Conservation (phyloP, 2,888 invertebrate species). For the Germaria angustata region DNA sequence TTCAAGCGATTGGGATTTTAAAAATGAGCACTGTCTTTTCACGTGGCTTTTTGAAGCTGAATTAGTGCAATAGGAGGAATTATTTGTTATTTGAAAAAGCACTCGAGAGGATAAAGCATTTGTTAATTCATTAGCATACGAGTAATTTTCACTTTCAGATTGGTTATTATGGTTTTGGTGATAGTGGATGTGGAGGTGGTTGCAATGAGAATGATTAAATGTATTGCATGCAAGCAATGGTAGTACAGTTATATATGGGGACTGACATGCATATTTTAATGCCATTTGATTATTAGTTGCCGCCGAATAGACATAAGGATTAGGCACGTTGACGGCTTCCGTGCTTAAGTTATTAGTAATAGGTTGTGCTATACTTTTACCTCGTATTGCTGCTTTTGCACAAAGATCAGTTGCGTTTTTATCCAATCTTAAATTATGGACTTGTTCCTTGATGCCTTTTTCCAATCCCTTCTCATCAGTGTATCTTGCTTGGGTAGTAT, state of each 20-base stretch:
- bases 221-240: slow-evolving; percentile 58
- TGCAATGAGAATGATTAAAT: slow-evolving; percentile 36
- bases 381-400: background rate
- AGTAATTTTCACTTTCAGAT: slow-evolving; percentile 38
- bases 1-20: slow-evolving; percentile 68
- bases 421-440: background rate
- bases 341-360: slow-evolving; percentile 31
- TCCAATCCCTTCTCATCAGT: background rate
- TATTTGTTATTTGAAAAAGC: slow-evolving; percentile 49
- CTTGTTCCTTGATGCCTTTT: background rate
- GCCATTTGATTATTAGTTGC: slow-evolving; percentile 29
- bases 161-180: slow-evolving; percentile 15
- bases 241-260: slow-evolving; percentile 37
- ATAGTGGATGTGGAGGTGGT: slow-evolving; percentile 25
- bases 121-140: slow-evolving; percentile 31
- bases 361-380: slow-evolving; percentile 42
- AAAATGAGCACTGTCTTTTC: slow-evolving; percentile 59
- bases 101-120: slow-evolving; percentile 53
- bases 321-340: slow-evolving; percentile 11
- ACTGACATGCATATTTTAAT: slow-evolving; percentile 53
- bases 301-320: background rate
- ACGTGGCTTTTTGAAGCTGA: slow-evolving; percentile 44
- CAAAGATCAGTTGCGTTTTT: background rate
- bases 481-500: slow-evolving; percentile 1
- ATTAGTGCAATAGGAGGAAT: slow-evolving; percentile 53